Evolutionary conservation across 1,140 invertebrate species (phyloP).

Genomic region (Achatina immaculata): DNA sequence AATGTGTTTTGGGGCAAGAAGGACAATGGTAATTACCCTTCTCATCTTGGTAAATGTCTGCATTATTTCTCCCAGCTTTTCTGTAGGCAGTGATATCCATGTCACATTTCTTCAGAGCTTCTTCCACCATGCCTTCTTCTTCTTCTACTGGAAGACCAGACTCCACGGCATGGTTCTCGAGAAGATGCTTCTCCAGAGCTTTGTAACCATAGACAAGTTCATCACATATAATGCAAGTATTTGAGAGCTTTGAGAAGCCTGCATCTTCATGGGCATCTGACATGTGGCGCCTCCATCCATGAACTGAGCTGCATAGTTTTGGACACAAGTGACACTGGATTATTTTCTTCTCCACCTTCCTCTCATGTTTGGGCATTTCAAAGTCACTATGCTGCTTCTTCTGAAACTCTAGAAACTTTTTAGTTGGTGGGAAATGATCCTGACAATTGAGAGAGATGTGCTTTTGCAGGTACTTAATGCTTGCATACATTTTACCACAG

Average conservation of each 20-base stretch:
- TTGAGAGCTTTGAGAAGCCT: constrained; percentile 37
- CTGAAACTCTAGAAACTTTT: constrained; percentile 36
- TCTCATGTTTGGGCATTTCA: constrained; percentile 24
- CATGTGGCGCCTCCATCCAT: constrained; percentile 37
- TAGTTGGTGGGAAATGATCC: constrained; percentile 35
- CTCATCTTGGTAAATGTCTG: constrained; percentile 28
- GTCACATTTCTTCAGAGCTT: constrained; percentile 35
- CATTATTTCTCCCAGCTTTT: constrained; percentile 15
- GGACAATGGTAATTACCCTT: constrained; percentile 29
- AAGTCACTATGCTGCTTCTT: constrained; percentile 38
- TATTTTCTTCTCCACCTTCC: constrained; percentile 29
- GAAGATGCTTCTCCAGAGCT: constrained; percentile 37
- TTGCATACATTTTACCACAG: constrained; percentile 41
- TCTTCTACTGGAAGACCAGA: constrained; percentile 35
- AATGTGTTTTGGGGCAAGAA: constrained; percentile 25
- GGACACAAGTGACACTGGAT: constrained; percentile 33
- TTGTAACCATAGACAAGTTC: constrained; percentile 39
- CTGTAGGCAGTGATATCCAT: constrained; percentile 25
- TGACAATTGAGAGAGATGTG: constrained; percentile 39
- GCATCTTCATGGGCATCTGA: constrained; percentile 30
- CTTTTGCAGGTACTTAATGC: constrained; percentile 38
- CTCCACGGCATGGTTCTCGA: constrained; percentile 32
- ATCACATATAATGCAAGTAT: constrained; percentile 38
- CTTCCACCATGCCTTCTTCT: constrained; percentile 30
- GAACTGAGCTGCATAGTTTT: constrained; percentile 32